These are phyloP conservation scores for Serilophus lunatus DNA, from an alignment of 2,113 vertebrate species.

Conservation along the genomic window DNA sequence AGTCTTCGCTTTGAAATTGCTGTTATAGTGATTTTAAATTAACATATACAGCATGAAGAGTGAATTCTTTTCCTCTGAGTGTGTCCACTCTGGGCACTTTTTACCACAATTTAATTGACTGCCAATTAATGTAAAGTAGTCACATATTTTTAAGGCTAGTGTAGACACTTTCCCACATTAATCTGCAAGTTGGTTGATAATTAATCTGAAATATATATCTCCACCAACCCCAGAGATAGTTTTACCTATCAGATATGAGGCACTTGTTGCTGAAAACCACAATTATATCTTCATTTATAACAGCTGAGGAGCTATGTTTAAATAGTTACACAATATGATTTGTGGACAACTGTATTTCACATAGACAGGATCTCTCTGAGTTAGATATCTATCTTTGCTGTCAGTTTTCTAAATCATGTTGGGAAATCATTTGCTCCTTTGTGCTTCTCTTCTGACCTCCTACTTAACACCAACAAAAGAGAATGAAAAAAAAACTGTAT, in stretches of 20 bases:
- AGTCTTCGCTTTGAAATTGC: conserved; percentile 8
- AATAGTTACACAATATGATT: background rate
- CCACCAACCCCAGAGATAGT: background rate
- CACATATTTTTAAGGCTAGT: conserved; percentile 8
- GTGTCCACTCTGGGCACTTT: conserved; percentile 36
- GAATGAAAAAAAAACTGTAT: background rate
- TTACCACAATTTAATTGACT: conserved; percentile 34
- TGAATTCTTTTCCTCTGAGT: conserved; percentile 16
- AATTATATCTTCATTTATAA: background rate
- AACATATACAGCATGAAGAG: background rate
- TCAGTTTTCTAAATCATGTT: background rate
- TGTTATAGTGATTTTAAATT: conserved; percentile 41
- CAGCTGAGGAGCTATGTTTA: background rate
- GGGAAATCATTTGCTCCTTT: background rate
- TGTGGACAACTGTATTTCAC: background rate
- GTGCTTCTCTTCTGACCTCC: background rate
- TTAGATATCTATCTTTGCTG: background rate
- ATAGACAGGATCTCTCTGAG: background rate
- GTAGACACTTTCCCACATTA: background rate
- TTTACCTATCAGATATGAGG: background rate
- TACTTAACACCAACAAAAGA: background rate
- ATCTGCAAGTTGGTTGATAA: background rate
- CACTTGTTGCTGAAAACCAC: background rate
- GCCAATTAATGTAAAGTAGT: conserved; percentile 42
- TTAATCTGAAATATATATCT: background rate